These are phyloP conservation scores for Tangara arthus DNA, from an alignment of 2,797 vertebrate species.

Conservation along the genomic window DNA sequence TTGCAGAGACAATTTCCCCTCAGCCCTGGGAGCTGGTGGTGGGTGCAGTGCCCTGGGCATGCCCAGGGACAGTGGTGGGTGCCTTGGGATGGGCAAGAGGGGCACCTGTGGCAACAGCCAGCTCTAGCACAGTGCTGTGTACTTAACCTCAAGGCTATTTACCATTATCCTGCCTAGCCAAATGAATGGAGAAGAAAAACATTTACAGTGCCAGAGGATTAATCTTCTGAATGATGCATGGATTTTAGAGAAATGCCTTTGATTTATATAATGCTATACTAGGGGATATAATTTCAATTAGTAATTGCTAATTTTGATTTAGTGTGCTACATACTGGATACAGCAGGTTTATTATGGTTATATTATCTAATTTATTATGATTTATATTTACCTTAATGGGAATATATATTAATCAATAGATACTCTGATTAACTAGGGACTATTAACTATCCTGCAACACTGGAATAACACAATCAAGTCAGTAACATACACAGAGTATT, in stretches of 20 bases:
- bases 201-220: slow-evolving; percentile 46
- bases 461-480: slow-evolving; percentile 9
- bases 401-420: slow-evolving; percentile 55
- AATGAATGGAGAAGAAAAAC: slow-evolving; percentile 41
- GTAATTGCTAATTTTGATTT: slow-evolving; percentile 61
- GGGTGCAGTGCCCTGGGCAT: not conserved
- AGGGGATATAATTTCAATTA: slow-evolving; percentile 64
- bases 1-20: not conserved
- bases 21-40: not conserved
- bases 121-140: not conserved
- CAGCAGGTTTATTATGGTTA: slow-evolving; percentile 34
- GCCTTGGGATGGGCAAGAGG: not conserved
- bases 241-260: slow-evolving; percentile 42
- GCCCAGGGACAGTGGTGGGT: not conserved
- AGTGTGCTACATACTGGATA: slow-evolving; percentile 11
- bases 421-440: slow-evolving; percentile 17
- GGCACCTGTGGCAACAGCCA: not conserved
- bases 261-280: slow-evolving; percentile 53
- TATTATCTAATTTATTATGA: slow-evolving; percentile 55
- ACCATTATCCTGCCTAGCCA: slow-evolving; percentile 32
- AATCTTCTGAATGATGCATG: slow-evolving; percentile 48
- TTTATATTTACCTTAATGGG: slow-evolving; percentile 42
- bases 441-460: not conserved
- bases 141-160: slow-evolving; percentile 32
- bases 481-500: not conserved